Base-by-base conservation (phyloP, 1,140 invertebrate species). In the Brachionus paranguensis region DNA sequence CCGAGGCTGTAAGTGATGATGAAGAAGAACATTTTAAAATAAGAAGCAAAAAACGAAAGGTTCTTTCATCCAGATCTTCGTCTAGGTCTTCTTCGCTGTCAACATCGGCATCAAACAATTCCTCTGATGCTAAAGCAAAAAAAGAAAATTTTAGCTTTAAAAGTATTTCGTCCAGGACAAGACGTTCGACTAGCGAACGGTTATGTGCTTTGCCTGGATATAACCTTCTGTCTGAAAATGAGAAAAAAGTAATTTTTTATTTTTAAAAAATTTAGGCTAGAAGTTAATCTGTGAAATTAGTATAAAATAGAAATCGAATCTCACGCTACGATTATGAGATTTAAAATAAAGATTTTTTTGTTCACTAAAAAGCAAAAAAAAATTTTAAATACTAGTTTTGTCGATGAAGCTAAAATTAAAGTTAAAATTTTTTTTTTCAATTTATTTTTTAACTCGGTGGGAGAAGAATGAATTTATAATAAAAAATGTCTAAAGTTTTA, bases 141-240 rank as follows among this genome's bases (percentile, higher is more conserved):
- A 50, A 50, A 47, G 45, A 76, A 76, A 76, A 76, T 76, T 76
- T 76, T 33, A 50, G 27, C 20, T 50, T 50, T 20, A 76, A 76
- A 47, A 20, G 45, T 17, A 11, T n/a, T 11, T 41, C 68, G 17
- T 43, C 53, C 53, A 60, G 14, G 17, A 72, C 68, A 8, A 50
- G 72, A 76, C 41, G 72, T 7, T 50, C 43, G 20, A 27, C 45
- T 50, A 76, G 43, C 27, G 43, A 47, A 76, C 60, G 85, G 20
- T 68, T 84, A 11, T 37, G 87, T 37, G 84, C 86, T 41, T 84
- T 88, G 84, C 87, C 88, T 14, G 87, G 88, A 29, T 88, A 86
- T 86, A 87, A 87, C 33, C 65, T 88, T 85, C 78, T 89, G 10
- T 88, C 88, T 50, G 87, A 87, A 65, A 85, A 87, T 79, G 88